Percentiles rank a stretch among this genome's conserved stretches.
Conservation (phyloP, 2,113 vertebrate species). For the Gnathonemus longibarbis region DNA sequence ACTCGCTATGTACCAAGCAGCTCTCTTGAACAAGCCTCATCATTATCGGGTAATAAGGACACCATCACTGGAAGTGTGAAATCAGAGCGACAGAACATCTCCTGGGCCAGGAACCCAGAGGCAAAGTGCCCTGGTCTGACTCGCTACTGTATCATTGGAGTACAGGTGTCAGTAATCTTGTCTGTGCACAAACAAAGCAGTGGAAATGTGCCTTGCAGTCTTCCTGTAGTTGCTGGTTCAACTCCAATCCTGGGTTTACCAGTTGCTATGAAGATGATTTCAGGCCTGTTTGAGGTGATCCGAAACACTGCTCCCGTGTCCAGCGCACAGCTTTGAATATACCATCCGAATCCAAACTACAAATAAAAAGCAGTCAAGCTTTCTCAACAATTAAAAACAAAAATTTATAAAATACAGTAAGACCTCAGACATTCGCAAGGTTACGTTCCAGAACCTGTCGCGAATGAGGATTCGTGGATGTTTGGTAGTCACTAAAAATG, state of each 20-base stretch:
- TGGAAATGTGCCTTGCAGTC: not conserved
- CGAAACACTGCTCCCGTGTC: slow-evolving; percentile 81
- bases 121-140: not conserved
- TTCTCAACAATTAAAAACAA: not conserved
- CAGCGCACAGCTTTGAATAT: slow-evolving; percentile 88
- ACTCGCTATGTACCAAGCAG: not conserved
- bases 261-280: slow-evolving; percentile 89
- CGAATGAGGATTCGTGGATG: no score
- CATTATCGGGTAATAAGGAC: not conserved
- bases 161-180: not conserved
- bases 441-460: no score
- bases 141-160: not conserved
- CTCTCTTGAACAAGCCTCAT: not conserved
- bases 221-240: not conserved
- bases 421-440: no score
- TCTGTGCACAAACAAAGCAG: not conserved
- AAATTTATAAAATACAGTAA: not conserved
- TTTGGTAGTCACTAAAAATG: no score
- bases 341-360: slow-evolving; percentile 90
- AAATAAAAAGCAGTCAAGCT: slow-evolving; percentile 30
- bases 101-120: not conserved
- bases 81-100: not conserved
- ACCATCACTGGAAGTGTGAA: not conserved
- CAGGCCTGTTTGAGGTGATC: slow-evolving; percentile 90
- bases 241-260: slow-evolving; percentile 57